These are phyloP conservation scores for Papilio xuthus DNA, from an alignment of 1,140 invertebrate species.

Conservation along the genomic window DNA sequence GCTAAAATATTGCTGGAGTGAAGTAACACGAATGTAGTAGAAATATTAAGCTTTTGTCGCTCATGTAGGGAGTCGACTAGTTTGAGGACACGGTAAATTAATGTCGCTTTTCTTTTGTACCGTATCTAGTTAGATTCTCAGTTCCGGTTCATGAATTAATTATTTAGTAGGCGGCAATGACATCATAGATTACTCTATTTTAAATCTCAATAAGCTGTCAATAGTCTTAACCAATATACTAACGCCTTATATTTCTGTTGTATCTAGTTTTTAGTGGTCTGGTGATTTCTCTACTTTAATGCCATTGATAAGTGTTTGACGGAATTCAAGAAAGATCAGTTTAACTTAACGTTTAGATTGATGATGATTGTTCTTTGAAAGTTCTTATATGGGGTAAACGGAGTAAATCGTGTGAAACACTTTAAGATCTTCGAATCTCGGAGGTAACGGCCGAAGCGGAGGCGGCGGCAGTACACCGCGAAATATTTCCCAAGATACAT, in stretches of 20 bases:
- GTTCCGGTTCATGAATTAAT: not conserved
- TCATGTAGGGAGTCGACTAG: not conserved
- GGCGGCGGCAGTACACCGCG: conserved; percentile 65
- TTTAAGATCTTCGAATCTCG: conserved; percentile 74
- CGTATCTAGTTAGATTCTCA: not conserved
- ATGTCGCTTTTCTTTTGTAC: not conserved
- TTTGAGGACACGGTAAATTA: not conserved
- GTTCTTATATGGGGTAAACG: conserved; percentile 54
- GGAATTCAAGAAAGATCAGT: not conserved
- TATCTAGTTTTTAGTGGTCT: too few species aligned
- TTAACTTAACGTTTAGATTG: not conserved
- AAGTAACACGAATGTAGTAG: conserved; percentile 12
- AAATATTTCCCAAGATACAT: conserved; percentile 79
- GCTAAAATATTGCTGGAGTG: conserved; percentile 16
- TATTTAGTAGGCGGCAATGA: not conserved
- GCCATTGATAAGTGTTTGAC: not conserved
- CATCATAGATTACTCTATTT: too few species aligned
- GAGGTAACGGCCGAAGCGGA: conserved; percentile 60
- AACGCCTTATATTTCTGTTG: too few species aligned
- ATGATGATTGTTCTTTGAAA: not conserved
- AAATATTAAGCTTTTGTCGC: conserved; percentile 26
- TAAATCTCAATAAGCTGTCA: too few species aligned
- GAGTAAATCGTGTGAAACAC: conserved; percentile 74
- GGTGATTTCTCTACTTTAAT: too few species aligned
- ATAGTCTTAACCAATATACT: too few species aligned